Evolutionary conservation across 2,888 invertebrate species (phyloP).

Genomic region (Lithophane semibrunnea): DNA sequence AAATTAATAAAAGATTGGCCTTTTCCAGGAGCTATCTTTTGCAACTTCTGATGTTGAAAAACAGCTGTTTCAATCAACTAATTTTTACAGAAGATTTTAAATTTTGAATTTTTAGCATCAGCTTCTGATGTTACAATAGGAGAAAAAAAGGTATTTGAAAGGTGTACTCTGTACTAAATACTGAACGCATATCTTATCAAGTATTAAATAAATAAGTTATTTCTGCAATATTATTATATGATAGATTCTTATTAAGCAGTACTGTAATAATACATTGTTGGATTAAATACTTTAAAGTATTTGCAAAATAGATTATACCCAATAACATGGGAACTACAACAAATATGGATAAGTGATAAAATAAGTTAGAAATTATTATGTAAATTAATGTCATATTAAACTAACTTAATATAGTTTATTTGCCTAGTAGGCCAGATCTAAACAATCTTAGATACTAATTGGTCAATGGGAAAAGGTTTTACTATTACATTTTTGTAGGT

Average conservation of each 20-base stretch:
- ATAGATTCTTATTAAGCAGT: background rate
- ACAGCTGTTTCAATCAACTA: background rate
- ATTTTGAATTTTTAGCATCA: background rate
- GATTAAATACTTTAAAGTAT: background rate
- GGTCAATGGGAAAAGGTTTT: background rate
- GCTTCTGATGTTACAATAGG: too few species aligned
- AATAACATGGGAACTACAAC: background rate
- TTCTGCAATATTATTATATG: background rate
- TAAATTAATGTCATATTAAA: background rate
- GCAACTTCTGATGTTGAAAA: background rate
- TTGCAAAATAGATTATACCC: background rate
- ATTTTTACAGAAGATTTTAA: background rate
- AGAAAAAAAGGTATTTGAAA: background rate
- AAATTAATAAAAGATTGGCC: background rate
- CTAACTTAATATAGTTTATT: background rate
- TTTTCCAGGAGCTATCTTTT: background rate
- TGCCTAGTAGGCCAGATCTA: background rate
- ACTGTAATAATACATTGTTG: background rate
- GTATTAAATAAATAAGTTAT: slow-evolving; percentile 1
- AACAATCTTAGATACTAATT: background rate
- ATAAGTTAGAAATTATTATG: background rate
- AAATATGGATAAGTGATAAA: background rate
- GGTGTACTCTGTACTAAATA: background rate
- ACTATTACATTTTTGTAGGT: background rate
- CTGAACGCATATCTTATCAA: slow-evolving; percentile 2